These are phyloP conservation scores for Anoplolepis gracilipes DNA, from an alignment of 1,140 invertebrate genomes.

Conservation along the genomic window DNA sequence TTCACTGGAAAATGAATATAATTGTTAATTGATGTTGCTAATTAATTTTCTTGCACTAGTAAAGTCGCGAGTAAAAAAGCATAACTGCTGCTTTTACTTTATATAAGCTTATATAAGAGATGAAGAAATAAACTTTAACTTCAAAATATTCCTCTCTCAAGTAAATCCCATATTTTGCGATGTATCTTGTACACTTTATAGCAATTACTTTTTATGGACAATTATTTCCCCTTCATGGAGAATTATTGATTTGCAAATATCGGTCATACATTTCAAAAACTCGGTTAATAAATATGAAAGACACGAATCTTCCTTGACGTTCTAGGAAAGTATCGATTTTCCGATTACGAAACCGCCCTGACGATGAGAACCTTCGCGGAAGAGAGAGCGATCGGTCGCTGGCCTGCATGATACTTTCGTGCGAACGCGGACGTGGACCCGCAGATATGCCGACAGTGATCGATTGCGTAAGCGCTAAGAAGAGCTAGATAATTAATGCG, in stretches of 20 bases:
- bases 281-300: background rate
- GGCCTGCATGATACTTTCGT: slow-evolving; percentile 59
- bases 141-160: background rate
- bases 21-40: slow-evolving; percentile 2
- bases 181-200: background rate
- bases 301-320: background rate
- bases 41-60: slow-evolving; percentile 19
- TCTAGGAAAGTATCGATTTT: slow-evolving; percentile 19
- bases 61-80: background rate
- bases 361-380: slow-evolving; percentile 72
- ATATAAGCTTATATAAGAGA: background rate
- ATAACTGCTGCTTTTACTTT: background rate
- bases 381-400: slow-evolving; percentile 74
- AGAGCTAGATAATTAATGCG: slow-evolving; percentile 65
- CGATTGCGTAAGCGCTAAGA: slow-evolving; percentile 70
- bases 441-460: slow-evolving; percentile 47
- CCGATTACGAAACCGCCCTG: background rate
- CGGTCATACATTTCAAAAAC: background rate
- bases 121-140: background rate
- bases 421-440: slow-evolving; percentile 35
- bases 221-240: background rate
- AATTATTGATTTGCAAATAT: background rate
- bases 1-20: background rate
- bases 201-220: background rate
- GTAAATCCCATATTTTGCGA: too few species aligned